Conservation (phyloP, 2,797 vertebrate genomes). For the Ctenopoma kingsleyae region DNA sequence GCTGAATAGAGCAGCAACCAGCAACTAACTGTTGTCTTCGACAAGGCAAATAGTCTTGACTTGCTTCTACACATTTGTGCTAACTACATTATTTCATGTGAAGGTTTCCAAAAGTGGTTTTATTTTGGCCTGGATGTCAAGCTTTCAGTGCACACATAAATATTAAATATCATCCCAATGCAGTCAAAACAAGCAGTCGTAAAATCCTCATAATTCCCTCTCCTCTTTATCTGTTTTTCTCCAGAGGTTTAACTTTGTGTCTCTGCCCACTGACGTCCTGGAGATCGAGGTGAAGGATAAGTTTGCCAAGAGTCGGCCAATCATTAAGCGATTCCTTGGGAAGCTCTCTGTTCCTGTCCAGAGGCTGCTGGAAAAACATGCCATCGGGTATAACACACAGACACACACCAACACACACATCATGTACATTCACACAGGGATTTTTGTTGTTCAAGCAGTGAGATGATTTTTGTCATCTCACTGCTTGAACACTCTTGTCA, state of each 20-base stretch:
- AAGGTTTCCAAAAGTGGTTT: too few relatives aligned
- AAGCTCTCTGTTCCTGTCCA: constrained; percentile 97
- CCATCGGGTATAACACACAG: constrained; percentile 90
- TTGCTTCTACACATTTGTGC: too few relatives aligned
- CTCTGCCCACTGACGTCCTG: constrained; percentile 96
- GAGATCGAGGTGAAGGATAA: constrained; percentile 99
- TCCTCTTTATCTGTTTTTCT: constrained; percentile 47
- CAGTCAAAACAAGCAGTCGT: neutral
- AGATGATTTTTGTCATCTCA: neutral
- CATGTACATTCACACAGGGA: neutral
- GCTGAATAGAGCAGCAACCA: too few relatives aligned
- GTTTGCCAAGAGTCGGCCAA: constrained; percentile 97
- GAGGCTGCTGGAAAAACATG: constrained; percentile 95
- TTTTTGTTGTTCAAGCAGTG: neutral
- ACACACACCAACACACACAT: neutral
- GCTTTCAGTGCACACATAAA: neutral
- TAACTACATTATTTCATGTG: too few relatives aligned
- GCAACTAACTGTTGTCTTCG: too few relatives aligned
- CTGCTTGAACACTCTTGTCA: neutral
- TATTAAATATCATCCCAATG: neutral
- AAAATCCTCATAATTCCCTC: neutral
- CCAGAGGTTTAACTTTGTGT: constrained; percentile 96
- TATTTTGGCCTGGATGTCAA: too few relatives aligned
- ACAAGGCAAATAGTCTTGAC: too few relatives aligned
- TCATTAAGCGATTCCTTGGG: constrained; percentile 98